Conservation (phyloP, 2,113 vertebrate species). For the Rhynchopsitta pachyrhyncha region DNA sequence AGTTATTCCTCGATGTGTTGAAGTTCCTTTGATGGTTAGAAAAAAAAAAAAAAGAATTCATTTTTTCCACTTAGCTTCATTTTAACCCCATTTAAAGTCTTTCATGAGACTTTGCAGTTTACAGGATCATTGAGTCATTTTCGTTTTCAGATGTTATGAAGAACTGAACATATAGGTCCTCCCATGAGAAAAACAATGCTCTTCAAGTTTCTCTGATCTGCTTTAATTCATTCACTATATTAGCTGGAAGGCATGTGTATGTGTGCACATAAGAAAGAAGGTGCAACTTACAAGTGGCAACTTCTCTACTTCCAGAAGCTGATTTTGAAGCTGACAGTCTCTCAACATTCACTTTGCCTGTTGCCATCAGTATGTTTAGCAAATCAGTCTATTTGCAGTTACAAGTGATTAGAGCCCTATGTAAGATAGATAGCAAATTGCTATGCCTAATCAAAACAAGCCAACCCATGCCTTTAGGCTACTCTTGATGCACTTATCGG, state of each 20-base stretch:
- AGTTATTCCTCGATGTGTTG: conserved; percentile 26
- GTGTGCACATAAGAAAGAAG: background rate
- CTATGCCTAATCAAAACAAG: background rate
- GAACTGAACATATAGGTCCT: background rate
- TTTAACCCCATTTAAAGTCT: conserved; percentile 15
- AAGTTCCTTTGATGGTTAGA: conserved; percentile 16
- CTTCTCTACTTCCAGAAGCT: background rate
- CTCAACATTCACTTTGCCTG: background rate
- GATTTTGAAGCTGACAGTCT: background rate
- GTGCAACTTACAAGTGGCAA: background rate
- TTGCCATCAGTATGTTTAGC: background rate
- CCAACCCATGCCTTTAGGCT: background rate
- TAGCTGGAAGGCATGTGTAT: background rate
- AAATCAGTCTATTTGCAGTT: background rate
- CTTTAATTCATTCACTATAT: background rate
- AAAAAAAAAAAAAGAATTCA: background rate
- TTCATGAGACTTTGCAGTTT: background rate
- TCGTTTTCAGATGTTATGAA: background rate
- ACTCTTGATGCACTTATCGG: background rate
- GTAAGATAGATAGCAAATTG: background rate
- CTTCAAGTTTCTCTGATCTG: background rate
- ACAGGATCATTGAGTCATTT: background rate
- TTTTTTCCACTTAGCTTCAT: background rate
- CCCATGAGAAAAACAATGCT: background rate
- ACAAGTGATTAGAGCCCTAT: background rate